Conservation (phyloP, 2,888 invertebrate species). For the Agrochola litura region DNA sequence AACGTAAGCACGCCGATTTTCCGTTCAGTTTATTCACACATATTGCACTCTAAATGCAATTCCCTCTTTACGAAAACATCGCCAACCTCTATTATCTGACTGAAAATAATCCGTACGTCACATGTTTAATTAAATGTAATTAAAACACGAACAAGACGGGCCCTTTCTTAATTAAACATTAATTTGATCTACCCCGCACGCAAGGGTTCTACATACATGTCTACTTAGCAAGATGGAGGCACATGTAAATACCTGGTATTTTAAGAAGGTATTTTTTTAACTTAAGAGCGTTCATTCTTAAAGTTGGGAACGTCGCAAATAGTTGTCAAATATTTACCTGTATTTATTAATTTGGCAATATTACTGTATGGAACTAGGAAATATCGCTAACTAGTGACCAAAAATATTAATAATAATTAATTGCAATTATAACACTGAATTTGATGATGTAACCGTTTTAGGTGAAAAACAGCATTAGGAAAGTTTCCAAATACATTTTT, state of each 20-base stretch:
- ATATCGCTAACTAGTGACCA: too few species aligned
- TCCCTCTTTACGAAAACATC: not conserved
- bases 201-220: slow-evolving; percentile 34
- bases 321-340: too few species aligned
- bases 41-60: not conserved
- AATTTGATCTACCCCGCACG: slow-evolving; percentile 49
- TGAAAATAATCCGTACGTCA: slow-evolving; percentile 49
- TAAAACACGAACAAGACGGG: slow-evolving; percentile 63
- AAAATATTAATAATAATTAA: too few species aligned
- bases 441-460: too few species aligned
- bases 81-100: slow-evolving; percentile 3
- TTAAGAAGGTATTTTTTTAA: slow-evolving; percentile 24
- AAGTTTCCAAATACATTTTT: too few species aligned
- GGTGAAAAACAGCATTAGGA: too few species aligned
- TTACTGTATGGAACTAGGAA: too few species aligned
- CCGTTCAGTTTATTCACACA: not conserved
- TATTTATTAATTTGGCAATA: too few species aligned
- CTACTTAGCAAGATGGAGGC: slow-evolving; percentile 33
- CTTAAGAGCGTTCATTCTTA: too few species aligned
- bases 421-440: too few species aligned
- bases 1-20: too few species aligned
- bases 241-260: slow-evolving; percentile 19
- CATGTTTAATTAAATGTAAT: slow-evolving; percentile 66
- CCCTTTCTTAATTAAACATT: slow-evolving; percentile 69
- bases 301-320: too few species aligned